Evolutionary conservation across 2,797 vertebrate genomes (phyloP).

Genomic region (Aldrovandia affinis): DNA sequence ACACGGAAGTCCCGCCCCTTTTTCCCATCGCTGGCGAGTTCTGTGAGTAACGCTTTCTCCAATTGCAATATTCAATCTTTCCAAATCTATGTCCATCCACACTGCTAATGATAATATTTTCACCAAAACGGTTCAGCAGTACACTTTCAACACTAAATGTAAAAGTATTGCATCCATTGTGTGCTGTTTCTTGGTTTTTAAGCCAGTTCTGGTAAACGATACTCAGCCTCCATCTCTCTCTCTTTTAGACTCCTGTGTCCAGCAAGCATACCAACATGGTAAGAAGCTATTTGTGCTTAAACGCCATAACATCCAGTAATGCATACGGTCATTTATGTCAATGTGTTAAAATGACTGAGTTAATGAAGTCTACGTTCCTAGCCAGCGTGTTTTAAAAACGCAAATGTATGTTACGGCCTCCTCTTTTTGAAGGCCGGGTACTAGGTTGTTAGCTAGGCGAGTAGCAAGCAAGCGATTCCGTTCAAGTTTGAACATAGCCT

Average conservation of each 20-base stretch:
- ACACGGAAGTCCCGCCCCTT: slow-evolving; percentile 76
- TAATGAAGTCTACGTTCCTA: not conserved
- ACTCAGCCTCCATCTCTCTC: slow-evolving; percentile 15
- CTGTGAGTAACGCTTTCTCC: slow-evolving; percentile 55
- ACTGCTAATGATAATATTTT: rapidly evolving
- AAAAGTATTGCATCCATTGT: not conserved
- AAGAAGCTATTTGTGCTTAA: slow-evolving; percentile 41
- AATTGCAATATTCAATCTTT: not conserved
- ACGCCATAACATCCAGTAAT: not conserved
- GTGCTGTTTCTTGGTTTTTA: not conserved
- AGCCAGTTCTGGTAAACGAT: not conserved
- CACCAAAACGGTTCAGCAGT: rapidly evolving
- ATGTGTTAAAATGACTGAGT: not conserved
- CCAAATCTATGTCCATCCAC: slow-evolving; percentile 66
- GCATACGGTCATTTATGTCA: not conserved
- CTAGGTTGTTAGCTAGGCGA: not conserved
- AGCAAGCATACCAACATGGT: slow-evolving; percentile 66
- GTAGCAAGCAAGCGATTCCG: slow-evolving; percentile 42
- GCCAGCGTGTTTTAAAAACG: not conserved
- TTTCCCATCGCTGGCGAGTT: slow-evolving; percentile 49
- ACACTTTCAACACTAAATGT: not conserved
- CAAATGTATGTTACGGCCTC: not conserved
- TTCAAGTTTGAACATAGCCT: not conserved
- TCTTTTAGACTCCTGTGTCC: slow-evolving; percentile 25
- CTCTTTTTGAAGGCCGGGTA: not conserved